phyloP scores from a whole-genome alignment of 1,140 invertebrate species.

The Heliconius hermathena region DNA sequence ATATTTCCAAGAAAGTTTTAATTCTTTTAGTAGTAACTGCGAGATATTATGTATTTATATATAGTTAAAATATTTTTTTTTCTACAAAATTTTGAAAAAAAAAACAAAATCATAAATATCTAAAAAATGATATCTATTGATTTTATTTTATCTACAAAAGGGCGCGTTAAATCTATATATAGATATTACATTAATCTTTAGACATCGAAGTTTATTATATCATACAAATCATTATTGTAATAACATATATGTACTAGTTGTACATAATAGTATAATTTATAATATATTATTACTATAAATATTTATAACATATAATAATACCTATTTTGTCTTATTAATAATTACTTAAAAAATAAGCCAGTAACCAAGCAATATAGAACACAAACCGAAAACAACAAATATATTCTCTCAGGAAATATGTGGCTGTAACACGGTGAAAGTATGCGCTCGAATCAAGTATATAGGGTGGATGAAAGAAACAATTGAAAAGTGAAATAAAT shows the following conservation, averaged over 20 bases:
- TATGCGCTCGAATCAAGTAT: conserved; percentile 43
- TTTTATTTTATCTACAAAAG: conserved; percentile 6
- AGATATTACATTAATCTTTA: neutral
- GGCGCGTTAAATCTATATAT: neutral
- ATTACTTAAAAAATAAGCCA: neutral
- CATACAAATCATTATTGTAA: neutral
- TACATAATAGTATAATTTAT: too few relatives aligned
- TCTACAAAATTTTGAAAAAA: neutral
- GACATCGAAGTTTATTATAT: neutral
- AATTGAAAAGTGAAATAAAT: conserved; percentile 66
- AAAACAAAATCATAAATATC: neutral
- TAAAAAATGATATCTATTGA: neutral
- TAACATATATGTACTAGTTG: neutral
- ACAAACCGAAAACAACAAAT: conserved; percentile 22
- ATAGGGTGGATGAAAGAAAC: conserved; percentile 40
- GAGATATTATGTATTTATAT: neutral
- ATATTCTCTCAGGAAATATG: conserved; percentile 34
- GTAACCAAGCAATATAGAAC: neutral
- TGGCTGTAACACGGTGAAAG: conserved; percentile 55
- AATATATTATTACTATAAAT: neutral
- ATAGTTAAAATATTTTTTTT: neutral
- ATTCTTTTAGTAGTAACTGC: too few relatives aligned
- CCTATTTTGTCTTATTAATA: neutral
- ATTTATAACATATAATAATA: neutral
- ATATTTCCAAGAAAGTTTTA: neutral